phyloP scores from a whole-genome alignment of 2,113 vertebrate genomes.

The Ammodytes marinus region DNA sequence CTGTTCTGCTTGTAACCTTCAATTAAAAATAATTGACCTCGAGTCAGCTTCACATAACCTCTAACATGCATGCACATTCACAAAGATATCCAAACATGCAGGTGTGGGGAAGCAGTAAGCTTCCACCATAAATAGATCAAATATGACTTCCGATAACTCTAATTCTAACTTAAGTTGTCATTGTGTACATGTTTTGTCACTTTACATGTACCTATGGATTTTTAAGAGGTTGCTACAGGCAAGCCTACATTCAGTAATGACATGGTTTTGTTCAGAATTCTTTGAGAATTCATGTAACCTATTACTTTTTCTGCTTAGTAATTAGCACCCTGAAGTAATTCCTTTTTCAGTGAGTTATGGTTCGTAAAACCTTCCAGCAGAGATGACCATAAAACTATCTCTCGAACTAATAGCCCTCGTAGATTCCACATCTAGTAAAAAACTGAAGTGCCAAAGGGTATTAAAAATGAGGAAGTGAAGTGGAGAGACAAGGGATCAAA shows the following conservation, averaged over 20 bases:
- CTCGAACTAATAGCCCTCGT: not conserved
- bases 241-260: not conserved
- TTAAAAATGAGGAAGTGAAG: constrained; percentile 37
- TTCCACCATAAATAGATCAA: not conserved
- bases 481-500: constrained; percentile 26
- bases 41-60: not conserved
- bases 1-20: not conserved
- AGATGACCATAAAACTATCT: not conserved
- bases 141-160: not conserved
- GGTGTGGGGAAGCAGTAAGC: not conserved
- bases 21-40: not conserved
- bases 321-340: not conserved
- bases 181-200: not conserved
- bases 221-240: too few species aligned
- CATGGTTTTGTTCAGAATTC: not conserved
- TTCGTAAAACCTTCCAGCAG: too few species aligned
- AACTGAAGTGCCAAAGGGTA: constrained; percentile 12
- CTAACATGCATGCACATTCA: not conserved
- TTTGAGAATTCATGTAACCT: not conserved
- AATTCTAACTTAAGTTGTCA: not conserved
- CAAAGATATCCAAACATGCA: not conserved
- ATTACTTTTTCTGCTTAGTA: not conserved
- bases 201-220: not conserved
- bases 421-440: not conserved
- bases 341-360: not conserved